phyloP scores from a whole-genome alignment of 1,140 invertebrate genomes.

The Papilio polyxenes region DNA sequence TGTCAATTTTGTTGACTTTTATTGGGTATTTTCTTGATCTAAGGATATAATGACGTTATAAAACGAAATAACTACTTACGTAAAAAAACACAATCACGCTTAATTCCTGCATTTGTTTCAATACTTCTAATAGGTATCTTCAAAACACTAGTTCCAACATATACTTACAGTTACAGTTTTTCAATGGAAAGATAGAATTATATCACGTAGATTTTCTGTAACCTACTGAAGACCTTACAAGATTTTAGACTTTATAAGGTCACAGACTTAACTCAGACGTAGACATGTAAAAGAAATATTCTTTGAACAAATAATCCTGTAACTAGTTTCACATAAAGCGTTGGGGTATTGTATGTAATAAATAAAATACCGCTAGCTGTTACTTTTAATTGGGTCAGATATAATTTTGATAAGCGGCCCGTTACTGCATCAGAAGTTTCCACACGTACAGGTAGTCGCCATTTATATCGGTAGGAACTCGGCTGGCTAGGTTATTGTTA shows the following conservation, averaged over 20 bases:
- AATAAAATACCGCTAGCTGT: slow-evolving; percentile 32
- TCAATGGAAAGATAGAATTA: no score
- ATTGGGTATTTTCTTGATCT: no score
- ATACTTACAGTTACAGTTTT: no score
- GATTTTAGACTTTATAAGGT: no score
- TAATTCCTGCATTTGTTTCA: no score
- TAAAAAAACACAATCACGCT: no score
- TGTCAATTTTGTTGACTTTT: no score
- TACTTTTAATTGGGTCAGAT: slow-evolving; percentile 36
- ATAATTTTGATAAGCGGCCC: slow-evolving; percentile 35
- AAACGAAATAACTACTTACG: no score
- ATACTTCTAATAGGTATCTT: no score
- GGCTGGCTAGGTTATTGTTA: not conserved
- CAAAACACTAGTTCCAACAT: no score
- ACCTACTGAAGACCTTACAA: not conserved
- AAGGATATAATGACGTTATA: no score
- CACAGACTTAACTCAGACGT: not conserved
- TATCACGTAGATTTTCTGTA: not conserved
- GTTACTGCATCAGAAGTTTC: slow-evolving; percentile 24
- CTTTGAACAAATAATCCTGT: not conserved
- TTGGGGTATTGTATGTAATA: slow-evolving; percentile 11
- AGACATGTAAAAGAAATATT: not conserved
- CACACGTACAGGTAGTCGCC: slow-evolving; percentile 12
- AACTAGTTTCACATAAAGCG: slow-evolving; percentile 2
- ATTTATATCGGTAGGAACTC: not conserved